Conservation (phyloP, 2,113 vertebrate species). For the Phaetusa simplex region DNA sequence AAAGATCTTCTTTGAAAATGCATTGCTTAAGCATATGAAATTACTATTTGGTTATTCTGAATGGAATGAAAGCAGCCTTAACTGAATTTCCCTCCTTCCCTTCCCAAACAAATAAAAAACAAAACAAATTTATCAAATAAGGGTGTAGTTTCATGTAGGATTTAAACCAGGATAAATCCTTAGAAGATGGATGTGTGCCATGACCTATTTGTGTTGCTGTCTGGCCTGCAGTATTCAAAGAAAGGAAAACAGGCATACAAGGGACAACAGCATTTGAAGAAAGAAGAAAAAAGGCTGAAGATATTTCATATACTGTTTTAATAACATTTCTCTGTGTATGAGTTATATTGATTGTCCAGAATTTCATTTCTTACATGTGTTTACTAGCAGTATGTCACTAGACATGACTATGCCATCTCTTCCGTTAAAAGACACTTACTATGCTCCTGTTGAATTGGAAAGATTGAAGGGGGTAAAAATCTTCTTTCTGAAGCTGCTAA, state of each 20-base stretch:
- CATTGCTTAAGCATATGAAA: background rate
- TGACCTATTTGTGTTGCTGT: background rate
- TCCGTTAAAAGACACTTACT: background rate
- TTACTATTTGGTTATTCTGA: background rate
- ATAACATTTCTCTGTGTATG: background rate
- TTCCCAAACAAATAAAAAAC: background rate
- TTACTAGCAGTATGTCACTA: background rate
- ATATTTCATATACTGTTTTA: background rate
- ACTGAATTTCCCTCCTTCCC: background rate
- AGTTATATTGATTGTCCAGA: background rate
- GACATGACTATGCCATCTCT: background rate
- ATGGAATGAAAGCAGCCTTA: background rate
- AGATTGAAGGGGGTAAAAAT: background rate
- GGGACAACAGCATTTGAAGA: background rate
- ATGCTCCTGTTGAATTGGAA: fast-evolving
- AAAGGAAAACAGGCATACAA: background rate
- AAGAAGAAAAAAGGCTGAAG: background rate
- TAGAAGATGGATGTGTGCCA: background rate
- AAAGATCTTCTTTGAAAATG: background rate
- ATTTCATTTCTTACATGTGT: background rate
- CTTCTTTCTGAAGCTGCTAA: background rate
- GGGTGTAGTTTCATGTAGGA: background rate
- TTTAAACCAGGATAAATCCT: background rate
- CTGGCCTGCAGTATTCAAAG: background rate
- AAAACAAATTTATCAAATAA: background rate